Percentiles rank a stretch among this genome's conserved stretches.
Evolutionary conservation across 2,113 vertebrate species (phyloP).

Genomic region (Thalassoma bifasciatum): DNA sequence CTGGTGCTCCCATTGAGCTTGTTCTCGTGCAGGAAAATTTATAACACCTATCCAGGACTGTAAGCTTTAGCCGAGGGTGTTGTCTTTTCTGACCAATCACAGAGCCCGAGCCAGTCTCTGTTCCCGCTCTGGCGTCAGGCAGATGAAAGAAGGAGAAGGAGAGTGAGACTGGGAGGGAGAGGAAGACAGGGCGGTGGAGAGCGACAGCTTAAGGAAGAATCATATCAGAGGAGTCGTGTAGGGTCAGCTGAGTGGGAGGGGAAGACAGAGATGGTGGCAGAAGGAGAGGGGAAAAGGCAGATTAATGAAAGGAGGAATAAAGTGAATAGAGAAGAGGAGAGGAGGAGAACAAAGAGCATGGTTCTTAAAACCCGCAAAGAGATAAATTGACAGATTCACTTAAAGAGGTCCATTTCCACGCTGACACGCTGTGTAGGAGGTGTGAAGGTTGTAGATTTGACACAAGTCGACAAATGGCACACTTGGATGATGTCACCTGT

Average conservation of each 20-base stretch:
- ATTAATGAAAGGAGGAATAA: not conserved
- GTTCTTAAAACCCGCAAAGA: conserved; percentile 1
- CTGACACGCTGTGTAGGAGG: conserved; percentile 42
- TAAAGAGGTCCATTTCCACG: conserved; percentile 34
- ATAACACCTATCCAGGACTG: conserved; percentile 23
- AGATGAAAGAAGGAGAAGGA: conserved; percentile 38
- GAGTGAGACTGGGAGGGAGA: conserved; percentile 17
- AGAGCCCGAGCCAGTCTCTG: conserved; percentile 14
- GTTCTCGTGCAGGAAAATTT: conserved; percentile 3
- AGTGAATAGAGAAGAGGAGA: not conserved
- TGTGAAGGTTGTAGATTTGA: conserved; percentile 45
- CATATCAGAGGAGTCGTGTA: not conserved
- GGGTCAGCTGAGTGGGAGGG: conserved; percentile 39
- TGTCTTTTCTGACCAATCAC: conserved; percentile 65
- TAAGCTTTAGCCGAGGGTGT: conserved; percentile 53
- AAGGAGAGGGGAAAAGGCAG: not conserved
- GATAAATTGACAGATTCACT: conserved; percentile 20
- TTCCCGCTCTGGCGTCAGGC: conserved; percentile 52
- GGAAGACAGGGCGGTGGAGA: conserved; percentile 15
- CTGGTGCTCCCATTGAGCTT: not conserved
- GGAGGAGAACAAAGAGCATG: not conserved
- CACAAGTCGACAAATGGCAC: conserved; percentile 47
- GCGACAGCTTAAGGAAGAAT: conserved; percentile 16
- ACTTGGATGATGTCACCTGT: conserved; percentile 52
- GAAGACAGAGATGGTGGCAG: not conserved